A percentile compares a stretch with the other conserved stretches of the same genome.
These are phyloP conservation scores for Benthosema pterotum DNA, from an alignment of 2,797 vertebrate species.

Conservation along the genomic window DNA sequence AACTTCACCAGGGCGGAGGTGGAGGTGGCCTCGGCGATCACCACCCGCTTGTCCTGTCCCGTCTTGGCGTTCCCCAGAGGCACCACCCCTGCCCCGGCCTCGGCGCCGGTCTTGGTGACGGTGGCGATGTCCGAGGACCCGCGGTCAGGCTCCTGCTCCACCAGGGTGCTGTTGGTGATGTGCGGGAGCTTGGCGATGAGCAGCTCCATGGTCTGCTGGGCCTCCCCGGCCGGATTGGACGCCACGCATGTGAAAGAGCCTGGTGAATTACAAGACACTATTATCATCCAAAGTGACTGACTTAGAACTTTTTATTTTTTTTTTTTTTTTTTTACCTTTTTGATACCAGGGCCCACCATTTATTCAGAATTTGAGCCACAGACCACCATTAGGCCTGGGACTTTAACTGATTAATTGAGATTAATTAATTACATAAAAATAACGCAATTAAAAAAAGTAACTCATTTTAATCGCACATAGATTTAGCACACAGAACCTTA, in stretches of 20 bases:
- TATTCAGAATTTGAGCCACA: too few relatives aligned
- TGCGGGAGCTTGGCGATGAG: conserved; percentile 96
- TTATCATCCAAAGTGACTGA: too few relatives aligned
- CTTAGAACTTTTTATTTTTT: too few relatives aligned
- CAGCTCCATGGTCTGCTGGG: conserved; percentile 91
- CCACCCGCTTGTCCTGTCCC: conserved; percentile 93
- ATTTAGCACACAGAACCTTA: too few relatives aligned
- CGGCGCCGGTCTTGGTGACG: conserved; percentile 91
- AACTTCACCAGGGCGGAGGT: conserved; percentile 94
- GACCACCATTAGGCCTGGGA: too few relatives aligned
- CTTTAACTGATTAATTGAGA: too few relatives aligned
- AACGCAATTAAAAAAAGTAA: too few relatives aligned
- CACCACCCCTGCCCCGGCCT: conserved; percentile 58
- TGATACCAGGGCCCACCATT: too few relatives aligned
- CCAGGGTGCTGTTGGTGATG: conserved; percentile 90
- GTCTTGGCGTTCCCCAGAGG: conserved; percentile 90
- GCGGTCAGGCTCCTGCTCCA: conserved; percentile 91
- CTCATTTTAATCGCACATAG: too few relatives aligned
- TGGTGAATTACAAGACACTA: conserved; percentile 23
- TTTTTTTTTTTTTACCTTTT: too few relatives aligned
- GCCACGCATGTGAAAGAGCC: conserved; percentile 97
- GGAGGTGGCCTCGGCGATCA: conserved; percentile 91
- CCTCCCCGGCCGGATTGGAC: conserved; percentile 96
- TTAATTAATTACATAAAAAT: too few relatives aligned
- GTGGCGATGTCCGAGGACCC: conserved; percentile 98